Conservation (phyloP, 1,140 invertebrate genomes). For the Scaptomyza montana region DNA sequence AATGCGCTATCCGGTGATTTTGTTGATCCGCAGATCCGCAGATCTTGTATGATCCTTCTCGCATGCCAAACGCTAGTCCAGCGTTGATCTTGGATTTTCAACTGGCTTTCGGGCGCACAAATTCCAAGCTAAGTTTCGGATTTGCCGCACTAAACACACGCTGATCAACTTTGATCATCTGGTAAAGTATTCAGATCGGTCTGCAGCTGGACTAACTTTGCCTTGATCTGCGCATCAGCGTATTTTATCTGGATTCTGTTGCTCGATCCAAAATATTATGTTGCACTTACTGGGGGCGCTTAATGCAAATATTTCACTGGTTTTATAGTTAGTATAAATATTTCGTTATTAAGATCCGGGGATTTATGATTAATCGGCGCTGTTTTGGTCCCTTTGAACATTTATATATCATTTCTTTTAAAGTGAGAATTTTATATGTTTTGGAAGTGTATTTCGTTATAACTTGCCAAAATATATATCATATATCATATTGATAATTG, state of each 20-base stretch:
- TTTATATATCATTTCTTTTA: no score
- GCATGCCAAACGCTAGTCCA: conserved; percentile 43
- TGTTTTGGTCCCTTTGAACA: no score
- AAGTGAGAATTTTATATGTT: no score
- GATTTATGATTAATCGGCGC: no score
- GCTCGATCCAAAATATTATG: conserved; percentile 71
- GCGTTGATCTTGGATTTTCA: conserved; percentile 69
- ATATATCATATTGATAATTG: no score
- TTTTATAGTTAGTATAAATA: conserved; percentile 9
- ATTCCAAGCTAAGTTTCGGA: conserved; percentile 73
- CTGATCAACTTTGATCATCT: conserved; percentile 53
- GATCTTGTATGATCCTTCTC: conserved; percentile 17
- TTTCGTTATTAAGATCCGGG: no score
- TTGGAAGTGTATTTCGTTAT: conserved; percentile 12
- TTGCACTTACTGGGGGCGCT: conserved; percentile 47
- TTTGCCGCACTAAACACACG: conserved; percentile 69
- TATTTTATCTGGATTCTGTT: conserved; percentile 32
- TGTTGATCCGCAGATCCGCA: conserved; percentile 27
- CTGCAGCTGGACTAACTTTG: conserved; percentile 21
- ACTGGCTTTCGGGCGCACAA: conserved; percentile 63
- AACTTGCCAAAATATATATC: no score
- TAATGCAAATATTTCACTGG: conserved; percentile 47
- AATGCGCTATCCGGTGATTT: conserved; percentile 52
- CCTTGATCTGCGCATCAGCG: conserved; percentile 29
- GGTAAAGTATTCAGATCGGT: not conserved